phyloP scores from a whole-genome alignment of 1,140 invertebrate species.

The Carposina sasakii region DNA sequence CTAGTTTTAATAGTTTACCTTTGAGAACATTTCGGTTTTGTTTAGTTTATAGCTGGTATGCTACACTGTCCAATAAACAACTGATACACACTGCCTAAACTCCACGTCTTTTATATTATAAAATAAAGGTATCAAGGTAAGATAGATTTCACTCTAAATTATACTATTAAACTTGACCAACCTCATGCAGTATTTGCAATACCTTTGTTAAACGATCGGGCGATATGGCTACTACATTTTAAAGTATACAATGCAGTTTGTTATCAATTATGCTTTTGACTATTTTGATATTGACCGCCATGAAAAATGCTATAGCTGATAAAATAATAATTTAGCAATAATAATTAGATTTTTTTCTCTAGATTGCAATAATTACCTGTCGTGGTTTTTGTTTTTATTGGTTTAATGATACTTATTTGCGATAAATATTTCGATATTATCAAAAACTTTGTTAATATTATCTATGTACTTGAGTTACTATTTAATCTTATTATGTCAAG shows the following conservation, averaged over 20 bases:
- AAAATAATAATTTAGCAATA: no score
- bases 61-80: slow-evolving; percentile 21
- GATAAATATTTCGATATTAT: no score
- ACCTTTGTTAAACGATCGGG: slow-evolving; percentile 28
- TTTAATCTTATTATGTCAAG: no score
- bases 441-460: no score
- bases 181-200: slow-evolving; percentile 24
- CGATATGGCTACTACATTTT: slow-evolving; percentile 17
- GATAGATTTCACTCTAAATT: slow-evolving; percentile 40
- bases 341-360: no score
- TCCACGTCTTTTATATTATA: slow-evolving; percentile 45
- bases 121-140: slow-evolving; percentile 43
- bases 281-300: no score
- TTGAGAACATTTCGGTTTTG: slow-evolving; percentile 33
- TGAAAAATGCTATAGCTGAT: no score
- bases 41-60: slow-evolving; percentile 16
- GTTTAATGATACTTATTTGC: no score
- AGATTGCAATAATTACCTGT: no score
- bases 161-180: slow-evolving; percentile 30
- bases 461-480: no score
- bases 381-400: no score
- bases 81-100: slow-evolving; percentile 37
- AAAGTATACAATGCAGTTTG: no score
- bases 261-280: slow-evolving; percentile 25
- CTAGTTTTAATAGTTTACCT: slow-evolving; percentile 26